phyloP scores from a whole-genome alignment of 2,113 vertebrate genomes.

The western clawed frog (Xenopus tropicalis) region UCB_Xtro_10.0 CM004443.2:188873501-188874000 shows the following conservation, averaged over 20 bases:
- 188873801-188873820: conserved; percentile 44
- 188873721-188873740: conserved; percentile 82
- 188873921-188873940: conserved; percentile 93
- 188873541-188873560: too few species aligned
- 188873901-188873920: conserved; percentile 90
- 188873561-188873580: too few species aligned
- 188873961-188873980: too few species aligned
- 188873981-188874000: too few species aligned
- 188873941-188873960: conserved; percentile 50
- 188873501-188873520: too few species aligned
- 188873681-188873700: conserved; percentile 74
- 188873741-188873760: conserved; percentile 77
- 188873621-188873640: too few species aligned
- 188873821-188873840: background rate
- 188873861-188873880: too few species aligned
- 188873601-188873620: too few species aligned
- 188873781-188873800: conserved; percentile 96
- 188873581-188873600: too few species aligned
- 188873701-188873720: conserved; percentile 85
- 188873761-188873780: conserved; percentile 93
- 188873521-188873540: too few species aligned
- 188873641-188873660: too few species aligned
- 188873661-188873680: background rate
- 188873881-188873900: conserved; percentile 56
- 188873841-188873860: background rate